phyloP scores from a whole-genome alignment of 2,888 invertebrate species.

The Bhutanitis thaidina region DNA sequence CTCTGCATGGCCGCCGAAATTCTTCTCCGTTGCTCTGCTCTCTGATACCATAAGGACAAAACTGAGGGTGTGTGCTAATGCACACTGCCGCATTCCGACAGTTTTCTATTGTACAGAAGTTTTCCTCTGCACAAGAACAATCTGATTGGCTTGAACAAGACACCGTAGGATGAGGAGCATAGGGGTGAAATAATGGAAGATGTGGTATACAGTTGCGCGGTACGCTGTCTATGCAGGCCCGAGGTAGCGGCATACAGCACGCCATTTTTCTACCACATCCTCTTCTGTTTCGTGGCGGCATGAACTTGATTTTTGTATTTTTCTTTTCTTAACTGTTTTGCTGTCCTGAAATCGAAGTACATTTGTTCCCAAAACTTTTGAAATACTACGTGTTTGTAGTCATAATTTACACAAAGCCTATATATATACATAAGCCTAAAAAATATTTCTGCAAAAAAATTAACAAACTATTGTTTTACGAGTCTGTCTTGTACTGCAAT shows the following conservation, averaged over 20 bases:
- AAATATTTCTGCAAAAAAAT: no score
- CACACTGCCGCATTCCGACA: slow-evolving; percentile 15
- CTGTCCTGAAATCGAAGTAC: no score
- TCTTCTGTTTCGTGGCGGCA: slow-evolving; percentile 3
- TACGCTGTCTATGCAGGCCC: slow-evolving; percentile 26
- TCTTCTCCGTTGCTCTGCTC: not conserved
- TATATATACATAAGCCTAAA: no score
- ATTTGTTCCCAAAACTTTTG: no score
- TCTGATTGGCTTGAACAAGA: slow-evolving; percentile 9
- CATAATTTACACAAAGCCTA: no score
- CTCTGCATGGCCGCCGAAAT: not conserved
- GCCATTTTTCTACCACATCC: slow-evolving; percentile 1
- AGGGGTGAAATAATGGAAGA: slow-evolving; percentile 3
- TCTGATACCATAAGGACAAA: not conserved
- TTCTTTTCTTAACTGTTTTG: no score
- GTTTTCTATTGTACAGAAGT: slow-evolving; percentile 18
- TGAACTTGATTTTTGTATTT: not conserved
- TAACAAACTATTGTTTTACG: no score
- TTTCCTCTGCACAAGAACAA: slow-evolving; percentile 14
- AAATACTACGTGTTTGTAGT: no score
- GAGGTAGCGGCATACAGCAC: slow-evolving; percentile 18
- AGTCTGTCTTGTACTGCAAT: no score
- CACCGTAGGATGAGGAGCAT: not conserved
- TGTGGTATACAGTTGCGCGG: slow-evolving; percentile 15
- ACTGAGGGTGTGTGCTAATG: slow-evolving; percentile 1